A percentile compares a stretch with the other conserved stretches of the same genome.
phyloP scores from a whole-genome alignment of 2,797 vertebrate genomes.

The Taenioides sp. region DNA sequence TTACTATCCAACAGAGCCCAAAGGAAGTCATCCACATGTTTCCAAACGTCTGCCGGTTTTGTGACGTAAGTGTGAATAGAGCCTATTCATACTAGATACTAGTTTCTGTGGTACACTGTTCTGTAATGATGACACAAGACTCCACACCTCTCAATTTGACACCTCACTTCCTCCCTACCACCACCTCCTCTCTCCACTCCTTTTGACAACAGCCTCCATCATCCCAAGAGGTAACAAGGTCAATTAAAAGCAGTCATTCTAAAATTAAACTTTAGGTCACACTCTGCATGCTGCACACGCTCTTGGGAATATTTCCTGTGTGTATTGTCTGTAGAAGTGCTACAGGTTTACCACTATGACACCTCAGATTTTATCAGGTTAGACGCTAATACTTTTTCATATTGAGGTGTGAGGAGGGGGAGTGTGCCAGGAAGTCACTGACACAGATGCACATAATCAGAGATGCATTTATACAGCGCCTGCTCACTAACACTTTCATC shows the following conservation, averaged over 20 bases:
- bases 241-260: constrained; percentile 70
- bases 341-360: constrained; percentile 62
- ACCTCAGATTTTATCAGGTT: constrained; percentile 73
- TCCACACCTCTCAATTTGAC: constrained; percentile 56
- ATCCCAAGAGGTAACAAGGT: constrained; percentile 59
- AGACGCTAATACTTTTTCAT: constrained; percentile 59
- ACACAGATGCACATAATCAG: constrained; percentile 58
- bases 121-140: constrained; percentile 46
- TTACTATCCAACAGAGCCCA: no score
- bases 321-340: constrained; percentile 43
- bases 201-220: constrained; percentile 43
- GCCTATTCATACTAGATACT: no score
- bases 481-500: constrained; percentile 54
- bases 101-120: constrained; percentile 15
- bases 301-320: constrained; percentile 18
- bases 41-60: no score
- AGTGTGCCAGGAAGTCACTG: constrained; percentile 68
- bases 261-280: constrained; percentile 67
- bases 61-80: no score
- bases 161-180: constrained; percentile 35
- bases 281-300: constrained; percentile 42
- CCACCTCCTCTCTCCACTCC: constrained; percentile 12
- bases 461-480: constrained; percentile 49
- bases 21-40: no score
- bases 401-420: constrained; percentile 67